A percentile compares a stretch with the other conserved stretches of the same genome.
Conservation (phyloP, 2,888 invertebrate genomes). For the Trissoscelio sp. region DNA sequence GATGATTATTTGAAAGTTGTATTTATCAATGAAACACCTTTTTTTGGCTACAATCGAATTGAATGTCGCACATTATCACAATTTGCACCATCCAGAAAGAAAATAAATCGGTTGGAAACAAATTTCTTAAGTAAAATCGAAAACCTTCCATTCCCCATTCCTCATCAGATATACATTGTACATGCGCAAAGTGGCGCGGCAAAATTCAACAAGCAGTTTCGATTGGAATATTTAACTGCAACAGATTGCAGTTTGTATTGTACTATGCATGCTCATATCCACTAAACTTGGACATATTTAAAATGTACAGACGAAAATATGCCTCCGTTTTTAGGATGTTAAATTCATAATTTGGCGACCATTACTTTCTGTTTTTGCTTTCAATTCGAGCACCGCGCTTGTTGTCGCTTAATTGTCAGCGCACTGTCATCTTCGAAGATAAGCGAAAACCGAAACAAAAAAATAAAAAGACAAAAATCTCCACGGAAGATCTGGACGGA, state of each 20-base stretch:
- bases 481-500: constrained; percentile 66
- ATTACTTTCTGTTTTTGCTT: constrained; percentile 51
- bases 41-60: neutral
- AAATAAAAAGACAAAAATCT: constrained; percentile 10
- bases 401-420: constrained; percentile 63
- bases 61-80: neutral
- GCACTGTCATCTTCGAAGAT: constrained; percentile 63
- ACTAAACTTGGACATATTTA: neutral
- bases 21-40: neutral
- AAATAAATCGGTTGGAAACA: neutral
- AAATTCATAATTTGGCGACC: constrained; percentile 7
- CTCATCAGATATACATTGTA: no score
- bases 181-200: no score
- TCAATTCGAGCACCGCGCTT: constrained; percentile 55
- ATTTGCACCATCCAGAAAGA: neutral
- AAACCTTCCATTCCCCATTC: neutral
- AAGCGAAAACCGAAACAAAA: constrained; percentile 10
- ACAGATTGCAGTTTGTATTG: no score
- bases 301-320: constrained; percentile 2
- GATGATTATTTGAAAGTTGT: neutral
- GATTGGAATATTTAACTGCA: no score
- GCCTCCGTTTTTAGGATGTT: constrained; percentile 32
- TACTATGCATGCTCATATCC: constrained; percentile 19
- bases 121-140: neutral
- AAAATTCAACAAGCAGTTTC: neutral